Conservation (phyloP, 2,113 vertebrate species). For the Atherinomorus stipes region DNA sequence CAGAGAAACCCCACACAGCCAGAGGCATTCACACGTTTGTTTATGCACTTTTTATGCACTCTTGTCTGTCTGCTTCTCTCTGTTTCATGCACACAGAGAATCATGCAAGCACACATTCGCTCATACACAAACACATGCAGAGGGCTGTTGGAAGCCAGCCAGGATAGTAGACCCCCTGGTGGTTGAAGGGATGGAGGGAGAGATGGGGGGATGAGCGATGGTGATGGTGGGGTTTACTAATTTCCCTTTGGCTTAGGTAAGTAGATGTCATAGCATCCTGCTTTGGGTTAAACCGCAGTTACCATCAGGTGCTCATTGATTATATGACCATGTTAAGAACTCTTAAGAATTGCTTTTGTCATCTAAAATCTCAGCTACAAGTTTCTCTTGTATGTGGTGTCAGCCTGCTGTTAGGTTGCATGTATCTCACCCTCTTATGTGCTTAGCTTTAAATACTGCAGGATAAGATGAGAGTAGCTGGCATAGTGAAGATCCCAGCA, state of each 20-base stretch:
- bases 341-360: slow-evolving; percentile 18
- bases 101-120: slow-evolving; percentile 11
- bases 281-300: slow-evolving; percentile 53
- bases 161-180: slow-evolving; percentile 57
- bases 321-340: slow-evolving; percentile 13
- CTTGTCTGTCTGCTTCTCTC: slow-evolving; percentile 65
- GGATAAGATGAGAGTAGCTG: slow-evolving; percentile 40
- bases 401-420: slow-evolving; percentile 19
- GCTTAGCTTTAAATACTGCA: slow-evolving; percentile 43
- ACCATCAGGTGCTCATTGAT: slow-evolving; percentile 9
- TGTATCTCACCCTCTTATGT: slow-evolving; percentile 48
- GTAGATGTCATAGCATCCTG: slow-evolving; percentile 34
- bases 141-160: slow-evolving; percentile 60
- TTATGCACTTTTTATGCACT: slow-evolving; percentile 65
- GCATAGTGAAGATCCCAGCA: slow-evolving; percentile 24
- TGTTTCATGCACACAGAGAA: slow-evolving; percentile 60
- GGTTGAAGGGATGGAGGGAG: slow-evolving; percentile 60
- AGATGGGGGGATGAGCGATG: slow-evolving; percentile 66
- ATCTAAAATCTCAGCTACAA: slow-evolving; percentile 1
- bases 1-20: slow-evolving; percentile 42
- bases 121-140: slow-evolving; percentile 14
- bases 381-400: slow-evolving; percentile 8
- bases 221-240: slow-evolving; percentile 56
- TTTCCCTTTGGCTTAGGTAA: slow-evolving; percentile 62
- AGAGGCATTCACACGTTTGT: slow-evolving; percentile 65